Conservation (phyloP, 2,797 vertebrate species). For the Craterocephalus amniculus region DNA sequence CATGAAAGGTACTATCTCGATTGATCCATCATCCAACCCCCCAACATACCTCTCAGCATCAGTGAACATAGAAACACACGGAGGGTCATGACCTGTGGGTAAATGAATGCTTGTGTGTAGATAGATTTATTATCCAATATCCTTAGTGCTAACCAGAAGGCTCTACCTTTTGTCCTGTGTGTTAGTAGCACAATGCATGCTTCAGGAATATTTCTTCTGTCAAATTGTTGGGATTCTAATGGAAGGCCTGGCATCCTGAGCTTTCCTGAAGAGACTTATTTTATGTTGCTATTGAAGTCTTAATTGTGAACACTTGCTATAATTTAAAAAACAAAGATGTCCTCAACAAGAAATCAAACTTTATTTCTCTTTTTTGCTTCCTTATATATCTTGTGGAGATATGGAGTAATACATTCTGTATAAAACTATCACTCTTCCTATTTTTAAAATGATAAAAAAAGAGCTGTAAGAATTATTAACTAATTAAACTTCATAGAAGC, state of each 20-base stretch:
- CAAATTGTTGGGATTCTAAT: constrained; percentile 1
- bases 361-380: no score
- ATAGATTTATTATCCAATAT: constrained; percentile 62
- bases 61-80: constrained; percentile 14
- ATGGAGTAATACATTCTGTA: no score
- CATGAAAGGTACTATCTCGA: constrained; percentile 15
- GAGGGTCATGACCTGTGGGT: constrained; percentile 53
- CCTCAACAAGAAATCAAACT: no score
- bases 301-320: background rate
- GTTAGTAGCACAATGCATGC: constrained; percentile 24
- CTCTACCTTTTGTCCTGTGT: constrained; percentile 50
- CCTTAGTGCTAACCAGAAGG: constrained; percentile 26
- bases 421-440: no score
- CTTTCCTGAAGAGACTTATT: constrained; percentile 26
- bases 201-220: constrained; percentile 21
- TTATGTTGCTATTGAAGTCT: constrained; percentile 10
- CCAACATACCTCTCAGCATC: constrained; percentile 11
- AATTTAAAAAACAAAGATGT: no score
- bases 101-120: constrained; percentile 19
- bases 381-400: no score
- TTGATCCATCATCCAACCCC: constrained; percentile 49
- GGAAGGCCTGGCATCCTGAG: constrained; percentile 12
- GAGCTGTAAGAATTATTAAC: no score
- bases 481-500: no score
- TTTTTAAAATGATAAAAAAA: no score